phyloP scores from a whole-genome alignment of 2,888 invertebrate genomes.

The Drosophila nigritarsus region DNA sequence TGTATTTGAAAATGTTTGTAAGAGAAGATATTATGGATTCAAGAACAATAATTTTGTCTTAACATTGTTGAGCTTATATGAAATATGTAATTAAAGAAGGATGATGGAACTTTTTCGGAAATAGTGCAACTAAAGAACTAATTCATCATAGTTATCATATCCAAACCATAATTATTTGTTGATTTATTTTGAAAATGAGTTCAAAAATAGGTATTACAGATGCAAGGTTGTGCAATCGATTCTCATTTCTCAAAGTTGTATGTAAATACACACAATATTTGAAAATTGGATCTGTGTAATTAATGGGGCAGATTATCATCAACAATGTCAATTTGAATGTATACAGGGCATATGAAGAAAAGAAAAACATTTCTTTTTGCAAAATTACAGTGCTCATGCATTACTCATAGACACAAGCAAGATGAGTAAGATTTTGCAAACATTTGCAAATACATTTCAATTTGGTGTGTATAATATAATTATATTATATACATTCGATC shows the following conservation, averaged over 20 bases:
- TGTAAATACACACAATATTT: not conserved
- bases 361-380: not conserved
- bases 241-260: not conserved
- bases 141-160: not conserved
- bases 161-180: not conserved
- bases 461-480: not conserved
- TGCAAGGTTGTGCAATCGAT: not conserved
- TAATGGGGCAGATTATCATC: not conserved
- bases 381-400: constrained; percentile 18
- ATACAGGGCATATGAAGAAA: not conserved
- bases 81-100: too few relatives aligned
- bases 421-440: not conserved
- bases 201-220: not conserved
- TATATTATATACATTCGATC: not conserved
- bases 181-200: not conserved
- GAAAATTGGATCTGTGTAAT: not conserved
- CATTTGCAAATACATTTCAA: not conserved
- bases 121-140: not conserved
- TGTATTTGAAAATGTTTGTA: too few relatives aligned
- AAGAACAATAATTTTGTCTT: too few relatives aligned
- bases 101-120: not conserved
- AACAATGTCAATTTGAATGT: not conserved
- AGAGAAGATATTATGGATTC: too few relatives aligned
- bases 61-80: too few relatives aligned
- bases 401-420: constrained; percentile 43